Evolutionary conservation across 2,888 invertebrate species (phyloP).

Genomic region (Aromia moschata): DNA sequence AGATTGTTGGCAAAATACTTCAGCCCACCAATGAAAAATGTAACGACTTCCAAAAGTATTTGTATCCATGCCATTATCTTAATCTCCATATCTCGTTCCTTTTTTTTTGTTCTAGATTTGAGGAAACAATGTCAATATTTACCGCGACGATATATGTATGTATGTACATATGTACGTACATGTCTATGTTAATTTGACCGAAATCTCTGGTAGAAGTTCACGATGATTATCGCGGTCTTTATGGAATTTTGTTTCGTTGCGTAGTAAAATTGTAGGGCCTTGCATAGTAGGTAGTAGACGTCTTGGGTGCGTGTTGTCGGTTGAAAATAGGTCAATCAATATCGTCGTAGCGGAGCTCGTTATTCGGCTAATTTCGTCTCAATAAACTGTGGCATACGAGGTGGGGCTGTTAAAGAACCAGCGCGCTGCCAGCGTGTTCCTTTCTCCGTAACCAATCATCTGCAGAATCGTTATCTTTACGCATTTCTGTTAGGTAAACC

Average conservation of each 20-base stretch:
- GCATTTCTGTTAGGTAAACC: no score
- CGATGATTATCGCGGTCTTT: no score
- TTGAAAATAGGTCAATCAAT: slow-evolving; percentile 11
- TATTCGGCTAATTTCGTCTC: not conserved
- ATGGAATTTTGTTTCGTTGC: no score
- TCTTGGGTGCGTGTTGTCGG: slow-evolving; percentile 3
- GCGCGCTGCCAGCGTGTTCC: no score
- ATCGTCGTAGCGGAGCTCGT: not conserved
- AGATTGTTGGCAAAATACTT: no score
- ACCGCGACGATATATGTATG: not conserved
- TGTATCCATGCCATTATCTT: not conserved
- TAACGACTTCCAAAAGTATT: not conserved
- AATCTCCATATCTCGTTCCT: not conserved
- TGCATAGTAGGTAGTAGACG: not conserved
- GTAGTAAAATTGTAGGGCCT: not conserved
- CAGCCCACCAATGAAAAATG: not conserved
- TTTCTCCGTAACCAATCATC: no score
- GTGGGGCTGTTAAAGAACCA: not conserved
- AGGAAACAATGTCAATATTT: not conserved
- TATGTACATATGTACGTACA: not conserved
- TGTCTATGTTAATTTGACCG: not conserved
- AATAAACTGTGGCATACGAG: not conserved
- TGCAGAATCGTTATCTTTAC: no score
- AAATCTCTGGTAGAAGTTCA: not conserved
- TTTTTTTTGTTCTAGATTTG: not conserved